phyloP scores from a whole-genome alignment of 2,113 vertebrate genomes.

The Cyprinus carpio region DNA sequence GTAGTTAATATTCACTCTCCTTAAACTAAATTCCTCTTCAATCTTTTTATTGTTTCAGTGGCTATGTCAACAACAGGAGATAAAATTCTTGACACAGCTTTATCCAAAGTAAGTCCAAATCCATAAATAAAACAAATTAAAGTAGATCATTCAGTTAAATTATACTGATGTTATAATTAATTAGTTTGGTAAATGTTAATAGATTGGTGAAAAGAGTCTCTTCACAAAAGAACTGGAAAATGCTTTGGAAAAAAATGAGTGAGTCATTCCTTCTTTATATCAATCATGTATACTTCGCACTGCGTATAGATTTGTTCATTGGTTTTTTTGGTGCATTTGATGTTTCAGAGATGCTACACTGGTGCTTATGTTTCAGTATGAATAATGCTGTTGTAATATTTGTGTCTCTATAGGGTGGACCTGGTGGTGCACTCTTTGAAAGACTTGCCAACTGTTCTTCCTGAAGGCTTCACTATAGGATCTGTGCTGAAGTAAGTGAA shows the following conservation, averaged over 20 bases:
- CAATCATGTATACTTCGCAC: neutral
- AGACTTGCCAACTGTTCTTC: conserved; percentile 92
- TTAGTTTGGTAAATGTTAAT: too few species aligned
- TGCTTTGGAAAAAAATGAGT: conserved; percentile 93
- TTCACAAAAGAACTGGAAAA: conserved; percentile 97
- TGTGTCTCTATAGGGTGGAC: conserved; percentile 82
- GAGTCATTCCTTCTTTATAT: conserved; percentile 65
- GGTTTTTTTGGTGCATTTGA: conserved; percentile 18
- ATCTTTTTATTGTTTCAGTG: conserved; percentile 73
- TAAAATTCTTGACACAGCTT: conserved; percentile 93
- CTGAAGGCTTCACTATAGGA: conserved; percentile 90
- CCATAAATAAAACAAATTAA: too few species aligned
- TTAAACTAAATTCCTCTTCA: neutral
- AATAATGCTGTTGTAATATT: conserved; percentile 44
- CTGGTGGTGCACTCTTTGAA: conserved; percentile 97
- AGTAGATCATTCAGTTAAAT: neutral
- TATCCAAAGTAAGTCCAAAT: conserved; percentile 86
- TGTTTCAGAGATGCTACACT: neutral
- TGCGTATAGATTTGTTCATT: neutral
- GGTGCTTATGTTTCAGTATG: conserved; percentile 13
- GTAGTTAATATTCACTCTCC: neutral
- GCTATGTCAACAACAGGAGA: conserved; percentile 95
- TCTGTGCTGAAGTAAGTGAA: conserved; percentile 89
- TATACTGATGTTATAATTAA: too few species aligned
- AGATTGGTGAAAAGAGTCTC: conserved; percentile 98